Evolutionary conservation across 2,888 invertebrate genomes (phyloP).

Genomic region (Leptinotarsa tumamoca): DNA sequence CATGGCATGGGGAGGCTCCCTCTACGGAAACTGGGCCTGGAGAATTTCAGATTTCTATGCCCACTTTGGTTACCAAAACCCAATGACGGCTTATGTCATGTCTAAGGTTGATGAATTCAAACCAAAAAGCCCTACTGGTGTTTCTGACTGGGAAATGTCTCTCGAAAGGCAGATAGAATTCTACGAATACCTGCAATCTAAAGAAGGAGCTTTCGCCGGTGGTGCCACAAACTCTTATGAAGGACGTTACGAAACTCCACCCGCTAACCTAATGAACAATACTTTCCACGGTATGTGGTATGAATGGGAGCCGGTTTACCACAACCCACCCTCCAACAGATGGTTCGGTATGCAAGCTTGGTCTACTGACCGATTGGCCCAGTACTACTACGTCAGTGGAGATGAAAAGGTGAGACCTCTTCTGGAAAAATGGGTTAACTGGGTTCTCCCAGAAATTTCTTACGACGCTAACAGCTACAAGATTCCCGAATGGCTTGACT

Average conservation of each 20-base stretch:
- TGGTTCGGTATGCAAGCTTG: constrained; percentile 55
- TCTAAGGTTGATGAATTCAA: constrained; percentile 44
- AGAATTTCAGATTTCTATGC: constrained; percentile 52
- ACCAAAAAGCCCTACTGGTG: constrained; percentile 50
- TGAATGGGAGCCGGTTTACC: constrained; percentile 54
- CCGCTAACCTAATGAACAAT: constrained; percentile 42
- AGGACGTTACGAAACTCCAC: constrained; percentile 50
- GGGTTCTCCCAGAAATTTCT: constrained; percentile 47
- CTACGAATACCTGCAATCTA: constrained; percentile 49
- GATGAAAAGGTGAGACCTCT: constrained; percentile 45
- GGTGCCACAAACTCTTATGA: constrained; percentile 54
- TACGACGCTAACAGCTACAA: constrained; percentile 43
- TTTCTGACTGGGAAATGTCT: constrained; percentile 49
- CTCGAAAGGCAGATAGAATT: constrained; percentile 52
- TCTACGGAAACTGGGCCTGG: constrained; percentile 51
- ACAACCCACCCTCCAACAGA: constrained; percentile 54
- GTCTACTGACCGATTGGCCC: constrained; percentile 52
- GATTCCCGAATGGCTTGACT: constrained; percentile 46
- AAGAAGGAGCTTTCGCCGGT: constrained; percentile 52
- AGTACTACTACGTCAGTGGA: constrained; percentile 52
- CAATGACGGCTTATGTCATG: constrained; percentile 50
- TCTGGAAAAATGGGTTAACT: constrained; percentile 50
- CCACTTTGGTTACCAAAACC: constrained; percentile 54
- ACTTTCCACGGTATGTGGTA: constrained; percentile 54
- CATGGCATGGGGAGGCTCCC: constrained; percentile 51